Evolutionary conservation across 2,888 invertebrate species (phyloP), one percentile per base, ranked within the genome.

Genomic region (Lithosia quadra): DNA sequence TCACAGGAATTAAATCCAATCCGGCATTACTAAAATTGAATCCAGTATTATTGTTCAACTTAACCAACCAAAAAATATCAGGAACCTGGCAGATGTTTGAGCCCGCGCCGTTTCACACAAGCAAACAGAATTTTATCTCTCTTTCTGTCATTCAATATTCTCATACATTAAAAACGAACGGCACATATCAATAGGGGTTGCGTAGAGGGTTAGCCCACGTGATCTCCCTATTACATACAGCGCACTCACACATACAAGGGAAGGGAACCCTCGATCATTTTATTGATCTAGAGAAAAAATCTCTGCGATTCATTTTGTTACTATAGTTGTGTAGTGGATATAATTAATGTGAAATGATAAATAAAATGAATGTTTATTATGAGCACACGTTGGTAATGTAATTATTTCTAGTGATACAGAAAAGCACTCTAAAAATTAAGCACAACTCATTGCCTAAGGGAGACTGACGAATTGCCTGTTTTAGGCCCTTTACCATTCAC

Each of bases 71-170:
- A 92, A 92, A 93, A 91, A 90, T 89, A 91, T 89, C 84, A 86
- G 73, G 84, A 86, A 78, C 84, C 86, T 76, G 91, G 94, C 94
- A 95, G 94, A 93, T 94, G 94, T 93, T 94, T 90, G 85, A 80
- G 88, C 89, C 86, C 89, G 90, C 88, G 88, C 88, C 86, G 85
- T 82, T 81, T 73, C 79, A 88, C 87, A 13, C 89, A 88, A 88
- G 89, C 88, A 75, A 67, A 65, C 64, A 66, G 77, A 70, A 53
- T 55, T 60, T 67, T 61, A 63, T 71, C 61, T 84, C 76, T 71
- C 66, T 85, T 85, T 85, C 84, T 74, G 73, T 85, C 77, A 63
- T 59, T 57, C 63, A 22, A 28, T 67, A 70, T 67, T 65, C 13
- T 53, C 5, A n/a, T 68, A 56, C 8, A 84, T 63, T 49, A 63